Conservation (phyloP, 1,140 invertebrate species). For the Drosophila novamexicana region DNA sequence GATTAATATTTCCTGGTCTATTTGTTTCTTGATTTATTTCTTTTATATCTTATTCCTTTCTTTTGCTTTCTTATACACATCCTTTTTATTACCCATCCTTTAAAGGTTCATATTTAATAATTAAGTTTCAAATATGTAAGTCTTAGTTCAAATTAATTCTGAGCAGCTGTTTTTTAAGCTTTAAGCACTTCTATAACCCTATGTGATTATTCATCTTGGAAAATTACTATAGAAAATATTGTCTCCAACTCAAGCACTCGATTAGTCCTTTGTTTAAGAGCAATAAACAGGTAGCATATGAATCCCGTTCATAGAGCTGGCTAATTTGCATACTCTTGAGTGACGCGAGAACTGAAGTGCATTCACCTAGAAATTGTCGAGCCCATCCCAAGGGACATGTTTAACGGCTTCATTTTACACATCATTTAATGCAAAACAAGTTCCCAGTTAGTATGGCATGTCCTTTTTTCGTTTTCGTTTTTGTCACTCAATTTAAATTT, state of each 20-base stretch:
- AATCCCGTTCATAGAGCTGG: neutral
- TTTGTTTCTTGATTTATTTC: no score
- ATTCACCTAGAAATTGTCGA: constrained; percentile 27
- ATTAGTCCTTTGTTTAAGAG: neutral
- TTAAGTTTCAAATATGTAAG: no score
- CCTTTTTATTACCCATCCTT: no score
- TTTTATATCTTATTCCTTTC: no score
- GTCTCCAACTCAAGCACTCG: neutral
- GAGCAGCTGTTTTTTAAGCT: neutral
- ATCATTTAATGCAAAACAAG: constrained; percentile 82
- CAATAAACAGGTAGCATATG: constrained; percentile 15
- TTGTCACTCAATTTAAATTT: constrained; percentile 82
- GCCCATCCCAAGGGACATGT: constrained; percentile 66
- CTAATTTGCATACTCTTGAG: constrained; percentile 65
- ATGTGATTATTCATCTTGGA: neutral
- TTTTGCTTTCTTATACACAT: no score
- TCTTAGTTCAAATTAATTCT: no score
- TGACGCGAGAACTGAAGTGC: neutral
- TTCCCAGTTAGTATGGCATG: constrained; percentile 34
- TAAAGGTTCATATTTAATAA: no score
- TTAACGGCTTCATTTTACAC: constrained; percentile 83
- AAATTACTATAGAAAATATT: neutral
- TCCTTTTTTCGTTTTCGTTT: constrained; percentile 32
- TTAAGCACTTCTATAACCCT: neutral
- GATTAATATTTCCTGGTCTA: no score